Evolutionary conservation across 2,797 vertebrate genomes (phyloP).

Genomic region (Knipowitschia caucasica): DNA sequence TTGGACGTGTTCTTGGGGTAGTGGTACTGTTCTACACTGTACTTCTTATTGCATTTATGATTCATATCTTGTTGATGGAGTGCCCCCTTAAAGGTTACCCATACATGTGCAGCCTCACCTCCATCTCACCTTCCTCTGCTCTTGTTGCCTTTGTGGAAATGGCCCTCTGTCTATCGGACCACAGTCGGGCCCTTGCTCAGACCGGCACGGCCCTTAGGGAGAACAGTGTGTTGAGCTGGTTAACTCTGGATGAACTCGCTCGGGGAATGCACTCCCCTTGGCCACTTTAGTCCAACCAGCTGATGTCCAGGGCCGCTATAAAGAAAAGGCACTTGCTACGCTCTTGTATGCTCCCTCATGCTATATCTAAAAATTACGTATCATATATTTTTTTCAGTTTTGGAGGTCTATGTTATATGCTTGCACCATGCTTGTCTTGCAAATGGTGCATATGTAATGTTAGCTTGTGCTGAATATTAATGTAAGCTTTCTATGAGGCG

Average conservation of each 20-base stretch:
- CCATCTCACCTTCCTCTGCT: conserved; percentile 9
- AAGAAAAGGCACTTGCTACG: conserved; percentile 16
- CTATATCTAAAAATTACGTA: conserved; percentile 45
- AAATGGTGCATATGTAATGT: conserved; percentile 55
- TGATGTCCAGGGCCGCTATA: conserved; percentile 12
- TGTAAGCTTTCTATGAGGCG: conserved; percentile 49
- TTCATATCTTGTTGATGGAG: conserved; percentile 2
- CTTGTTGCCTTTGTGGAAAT: background rate
- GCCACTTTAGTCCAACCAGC: conserved; percentile 41
- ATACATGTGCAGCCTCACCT: conserved; percentile 10
- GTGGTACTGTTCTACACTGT: too few relatives aligned
- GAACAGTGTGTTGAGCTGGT: conserved; percentile 28
- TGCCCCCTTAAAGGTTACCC: conserved; percentile 18
- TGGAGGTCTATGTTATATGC: conserved; percentile 39
- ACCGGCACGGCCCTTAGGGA: conserved; percentile 28
- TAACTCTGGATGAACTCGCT: conserved; percentile 64
- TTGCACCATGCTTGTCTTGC: conserved; percentile 46
- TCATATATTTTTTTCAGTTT: conserved; percentile 36
- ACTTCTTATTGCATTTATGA: background rate
- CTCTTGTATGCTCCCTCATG: conserved; percentile 11
- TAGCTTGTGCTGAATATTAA: conserved; percentile 62
- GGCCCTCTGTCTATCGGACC: conserved; percentile 22
- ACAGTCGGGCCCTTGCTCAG: conserved; percentile 33
- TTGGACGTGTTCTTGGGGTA: too few relatives aligned
- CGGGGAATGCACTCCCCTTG: conserved; percentile 49